Evolutionary conservation across 2,113 vertebrate species (phyloP), one percentile per base, ranked within the genome.

Genomic region (Macroglossus sobrinus): DNA sequence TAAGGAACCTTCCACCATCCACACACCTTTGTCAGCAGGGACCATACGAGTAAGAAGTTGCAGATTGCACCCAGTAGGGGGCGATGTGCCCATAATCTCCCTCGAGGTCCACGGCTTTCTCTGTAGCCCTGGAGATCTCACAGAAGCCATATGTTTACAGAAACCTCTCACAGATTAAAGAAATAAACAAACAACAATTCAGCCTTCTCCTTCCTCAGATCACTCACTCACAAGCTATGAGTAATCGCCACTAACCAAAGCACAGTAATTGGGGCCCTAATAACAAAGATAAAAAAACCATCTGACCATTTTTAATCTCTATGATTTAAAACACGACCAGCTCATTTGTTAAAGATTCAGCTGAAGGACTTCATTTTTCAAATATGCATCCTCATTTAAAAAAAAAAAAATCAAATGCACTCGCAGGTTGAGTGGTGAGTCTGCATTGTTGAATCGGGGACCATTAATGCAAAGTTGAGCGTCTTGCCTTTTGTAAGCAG

Each of bases 61-160:
- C 55, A 69, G 57, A 61, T 59, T 18, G 21, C 68, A 30, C 80
- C 97, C 96, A 71, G 96, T 81, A 98, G 96, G 71, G 97, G 96
- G 96, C 84, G 79, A 55, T 68, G 55, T 95, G 35, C 35, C 40
- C 92, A 88, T 72, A 87, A 59, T 72, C 86, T 96, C 79, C 75
- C 79, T 40, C 24, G 35, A 38, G 66, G 19, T 43, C 33, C 30
- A 11, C 64, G 43, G 43, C 6, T 50, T 68, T 72, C 28, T 59
- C 74, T 57, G n/a, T 47, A 76, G 28, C 38, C 74, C 22, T 7
- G n/a, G 26, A 68, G 28, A 85, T 71, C 86, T 69, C 55, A 63
- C 75, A 85, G 30, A 91, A 74, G 21, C 9, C 74, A 5, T 38
- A 4, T 69, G 14, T 74, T 89, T 89, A 91, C 43, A 72, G 81